A percentile compares a stretch with the other conserved stretches of the same genome.
These are phyloP conservation scores for Agriopis leucophaearia DNA, from an alignment of 2,888 invertebrate genomes.

Conservation along the genomic window DNA sequence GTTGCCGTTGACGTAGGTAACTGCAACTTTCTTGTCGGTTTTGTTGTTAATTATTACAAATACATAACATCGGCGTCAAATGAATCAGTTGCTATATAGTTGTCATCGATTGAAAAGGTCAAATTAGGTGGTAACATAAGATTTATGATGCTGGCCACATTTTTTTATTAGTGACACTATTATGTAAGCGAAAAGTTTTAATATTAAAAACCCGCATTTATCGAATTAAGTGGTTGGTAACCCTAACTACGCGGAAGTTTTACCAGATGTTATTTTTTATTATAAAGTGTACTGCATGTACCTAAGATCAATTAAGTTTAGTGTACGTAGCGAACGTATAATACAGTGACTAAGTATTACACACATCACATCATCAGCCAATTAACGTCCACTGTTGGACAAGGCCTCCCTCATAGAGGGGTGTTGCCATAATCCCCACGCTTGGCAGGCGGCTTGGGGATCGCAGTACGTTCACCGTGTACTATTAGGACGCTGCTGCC, in stretches of 20 bases:
- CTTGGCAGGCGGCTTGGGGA: no score
- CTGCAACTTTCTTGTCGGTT: no score
- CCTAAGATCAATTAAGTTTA: background rate
- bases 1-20: no score
- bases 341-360: no score
- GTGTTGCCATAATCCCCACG: no score
- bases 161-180: background rate
- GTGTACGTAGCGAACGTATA: background rate
- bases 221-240: background rate
- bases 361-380: no score
- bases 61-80: background rate
- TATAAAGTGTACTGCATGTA: background rate
- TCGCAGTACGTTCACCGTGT: no score
- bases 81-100: constrained; percentile 6
- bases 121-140: constrained; percentile 8
- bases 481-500: no score
- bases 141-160: constrained; percentile 8
- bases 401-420: no score
- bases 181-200: constrained; percentile 2
- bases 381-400: no score
- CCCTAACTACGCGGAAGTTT: constrained; percentile 28
- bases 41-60: background rate
- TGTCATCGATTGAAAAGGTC: constrained; percentile 21
- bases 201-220: background rate
- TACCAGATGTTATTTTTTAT: constrained; percentile 22